These are phyloP conservation scores for Mallotus villosus DNA, from an alignment of 2,797 vertebrate species.

Conservation along the genomic window DNA sequence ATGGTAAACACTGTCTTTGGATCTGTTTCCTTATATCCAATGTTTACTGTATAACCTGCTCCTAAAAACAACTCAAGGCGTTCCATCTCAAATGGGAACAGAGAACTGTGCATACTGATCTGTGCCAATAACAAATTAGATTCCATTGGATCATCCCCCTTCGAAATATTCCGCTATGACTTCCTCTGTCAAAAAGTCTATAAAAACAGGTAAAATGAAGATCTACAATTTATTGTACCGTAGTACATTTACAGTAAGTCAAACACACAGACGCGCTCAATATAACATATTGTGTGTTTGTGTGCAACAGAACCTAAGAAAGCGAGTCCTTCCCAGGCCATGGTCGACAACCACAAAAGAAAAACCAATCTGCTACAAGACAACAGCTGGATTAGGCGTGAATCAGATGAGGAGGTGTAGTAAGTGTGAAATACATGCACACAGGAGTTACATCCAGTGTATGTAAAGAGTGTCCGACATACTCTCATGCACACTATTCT, in stretches of 20 bases:
- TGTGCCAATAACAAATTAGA: too few species aligned
- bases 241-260: conserved; percentile 27
- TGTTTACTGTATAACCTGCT: background rate
- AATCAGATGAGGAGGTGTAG: conserved; percentile 6
- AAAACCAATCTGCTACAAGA: conserved; percentile 18
- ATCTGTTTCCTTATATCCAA: background rate
- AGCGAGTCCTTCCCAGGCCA: background rate
- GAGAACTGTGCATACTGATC: background rate
- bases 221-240: conserved; percentile 37
- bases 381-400: conserved; percentile 17
- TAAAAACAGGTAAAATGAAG: conserved; percentile 34
- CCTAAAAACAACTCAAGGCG: background rate
- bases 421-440: conserved; percentile 4
- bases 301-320: conserved; percentile 9
- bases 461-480: background rate
- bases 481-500: background rate
- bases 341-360: conserved; percentile 12
- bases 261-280: conserved; percentile 16
- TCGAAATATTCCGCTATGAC: background rate
- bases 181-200: background rate
- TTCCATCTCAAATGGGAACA: background rate
- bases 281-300: conserved; percentile 16
- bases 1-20: background rate
- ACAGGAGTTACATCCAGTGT: conserved; percentile 3
- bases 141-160: background rate